These are phyloP conservation scores for Eulimnadia texana DNA, from an alignment of 1,140 invertebrate genomes.

Conservation along the genomic window DNA sequence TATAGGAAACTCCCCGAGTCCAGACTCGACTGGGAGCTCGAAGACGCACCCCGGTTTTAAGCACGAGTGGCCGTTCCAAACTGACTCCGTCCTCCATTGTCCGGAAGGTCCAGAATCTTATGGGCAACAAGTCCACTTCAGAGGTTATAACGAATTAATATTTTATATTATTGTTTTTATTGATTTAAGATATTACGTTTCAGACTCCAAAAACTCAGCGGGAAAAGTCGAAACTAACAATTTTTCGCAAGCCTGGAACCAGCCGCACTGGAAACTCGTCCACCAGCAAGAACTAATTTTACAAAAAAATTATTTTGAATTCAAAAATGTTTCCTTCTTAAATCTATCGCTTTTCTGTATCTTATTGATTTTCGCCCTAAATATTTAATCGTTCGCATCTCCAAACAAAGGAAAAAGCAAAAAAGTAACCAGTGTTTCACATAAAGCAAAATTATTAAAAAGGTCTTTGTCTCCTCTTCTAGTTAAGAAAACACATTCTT, in stretches of 20 bases:
- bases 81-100: neutral
- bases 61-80: neutral
- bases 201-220: neutral
- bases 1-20: neutral
- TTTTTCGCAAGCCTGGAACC: conserved; percentile 13
- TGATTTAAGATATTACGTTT: neutral
- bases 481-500: too few species aligned
- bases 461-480: too few species aligned
- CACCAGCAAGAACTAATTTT: neutral
- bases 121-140: neutral
- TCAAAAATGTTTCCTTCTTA: too few species aligned
- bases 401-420: too few species aligned
- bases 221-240: conserved; percentile 9
- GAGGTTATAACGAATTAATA: too few species aligned
- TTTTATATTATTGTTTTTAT: neutral
- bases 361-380: too few species aligned
- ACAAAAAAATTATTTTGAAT: too few species aligned
- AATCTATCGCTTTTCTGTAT: too few species aligned
- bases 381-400: too few species aligned
- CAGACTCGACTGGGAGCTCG: neutral
- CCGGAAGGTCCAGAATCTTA: neutral
- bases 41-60: neutral
- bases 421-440: too few species aligned
- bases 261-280: conserved; percentile 1
- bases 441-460: too few species aligned